phyloP scores from a whole-genome alignment of 2,113 vertebrate species.

The Prolemur simus region DNA sequence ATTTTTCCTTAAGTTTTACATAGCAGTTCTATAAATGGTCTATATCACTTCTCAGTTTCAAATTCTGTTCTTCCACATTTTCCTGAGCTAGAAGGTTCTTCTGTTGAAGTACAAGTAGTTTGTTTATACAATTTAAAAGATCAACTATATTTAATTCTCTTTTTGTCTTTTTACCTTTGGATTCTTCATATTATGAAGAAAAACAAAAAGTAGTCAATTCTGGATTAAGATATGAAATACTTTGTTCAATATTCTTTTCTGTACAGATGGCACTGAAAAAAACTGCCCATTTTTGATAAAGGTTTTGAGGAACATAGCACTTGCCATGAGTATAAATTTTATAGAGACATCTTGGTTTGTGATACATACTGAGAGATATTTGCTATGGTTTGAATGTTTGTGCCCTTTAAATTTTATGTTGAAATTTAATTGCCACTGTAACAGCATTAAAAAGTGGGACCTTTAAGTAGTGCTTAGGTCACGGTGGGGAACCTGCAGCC shows the following conservation, averaged over 20 bases:
- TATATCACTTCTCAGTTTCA: slow-evolving; percentile 91
- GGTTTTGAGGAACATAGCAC: slow-evolving; percentile 83
- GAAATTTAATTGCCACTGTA: no score
- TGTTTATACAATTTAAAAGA: slow-evolving; percentile 91
- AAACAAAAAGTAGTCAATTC: slow-evolving; percentile 91
- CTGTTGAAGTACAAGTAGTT: slow-evolving; percentile 89
- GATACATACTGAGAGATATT: slow-evolving; percentile 87
- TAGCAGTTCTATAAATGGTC: slow-evolving; percentile 92
- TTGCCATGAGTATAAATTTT: slow-evolving; percentile 82
- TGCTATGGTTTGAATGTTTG: slow-evolving; percentile 61
- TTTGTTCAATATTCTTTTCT: slow-evolving; percentile 92
- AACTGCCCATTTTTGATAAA: slow-evolving; percentile 85
- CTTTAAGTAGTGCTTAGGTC: no score
- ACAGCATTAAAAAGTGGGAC: no score
- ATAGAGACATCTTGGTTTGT: slow-evolving; percentile 86
- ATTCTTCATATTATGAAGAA: slow-evolving; percentile 85
- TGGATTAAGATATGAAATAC: slow-evolving; percentile 93
- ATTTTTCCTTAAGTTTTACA: slow-evolving; percentile 93
- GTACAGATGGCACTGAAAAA: slow-evolving; percentile 93
- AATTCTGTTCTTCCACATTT: slow-evolving; percentile 91
- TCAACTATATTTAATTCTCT: slow-evolving; percentile 84
- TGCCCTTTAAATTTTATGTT: no score
- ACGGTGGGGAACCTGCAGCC: no score
- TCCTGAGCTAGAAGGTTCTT: slow-evolving; percentile 85
- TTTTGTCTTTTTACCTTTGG: slow-evolving; percentile 79